Evolutionary conservation across 2,888 invertebrate species (phyloP), one percentile per base, ranked within the genome.

Genomic region (Ennomos erosarius): DNA sequence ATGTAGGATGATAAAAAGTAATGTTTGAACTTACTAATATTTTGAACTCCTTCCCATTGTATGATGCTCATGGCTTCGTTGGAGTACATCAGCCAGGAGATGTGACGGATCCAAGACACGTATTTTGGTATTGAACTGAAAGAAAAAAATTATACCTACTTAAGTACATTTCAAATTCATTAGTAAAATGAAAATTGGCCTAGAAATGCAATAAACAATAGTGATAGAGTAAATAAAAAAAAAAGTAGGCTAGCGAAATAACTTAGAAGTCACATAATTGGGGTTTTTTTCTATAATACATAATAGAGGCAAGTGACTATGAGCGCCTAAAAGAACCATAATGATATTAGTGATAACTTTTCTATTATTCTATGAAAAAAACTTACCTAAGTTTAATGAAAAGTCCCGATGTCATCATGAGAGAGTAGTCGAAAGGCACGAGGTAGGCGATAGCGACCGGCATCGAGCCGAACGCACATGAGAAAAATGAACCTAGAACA

Each of bases 21-120:
- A 38, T n/a, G 40, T 37, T 57, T 35, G 49, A 60, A 89, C 94
- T 94, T 88, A 96, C 96, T 94, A 67, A 96, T 96, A 78, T 96
- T 95, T 55, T 93, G 90, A 1, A 97, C 93, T 10, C 95, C 95
- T 51, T 94, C 93, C 98, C 97, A 97, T 75, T 97, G 97, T 10
- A 96, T 85, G 66, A 97, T 96, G 49, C 95, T 95, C 88, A 97
- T 93, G 0, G 96, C 96, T 90, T 97, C 97, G 70, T 96, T 97
- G 10, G 97, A 96, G 83, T 97, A 97, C 93, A 97, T 95, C 74
- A 97, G 90, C 97, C 97, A 98, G 0, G 97, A 97, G 6, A 97
- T 76, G 74, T 96, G 95, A 68, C 96, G 95, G 1, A 96, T 93
- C 97, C 97, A 98, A 12, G 94, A 93, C 51, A 97, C 85, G 62